phyloP scores from a whole-genome alignment of 2,888 invertebrate genomes.

The Lucinisca nassula region DNA sequence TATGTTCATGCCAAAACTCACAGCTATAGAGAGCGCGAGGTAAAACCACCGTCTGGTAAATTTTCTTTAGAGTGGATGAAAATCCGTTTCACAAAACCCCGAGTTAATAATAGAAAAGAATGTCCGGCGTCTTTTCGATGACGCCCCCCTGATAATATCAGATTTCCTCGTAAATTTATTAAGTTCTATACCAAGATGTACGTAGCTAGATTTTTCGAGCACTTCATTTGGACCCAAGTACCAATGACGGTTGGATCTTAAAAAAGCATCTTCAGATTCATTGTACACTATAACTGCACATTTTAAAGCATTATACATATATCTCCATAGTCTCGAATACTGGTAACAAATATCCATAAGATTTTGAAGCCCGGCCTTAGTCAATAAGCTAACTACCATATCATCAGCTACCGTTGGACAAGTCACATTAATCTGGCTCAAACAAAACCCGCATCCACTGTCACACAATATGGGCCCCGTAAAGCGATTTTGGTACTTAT shows the following conservation, averaged over 20 bases:
- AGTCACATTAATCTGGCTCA: neutral
- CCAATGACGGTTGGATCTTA: neutral
- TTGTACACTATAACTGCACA: neutral
- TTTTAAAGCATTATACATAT: neutral
- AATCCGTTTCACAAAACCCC: too few species aligned
- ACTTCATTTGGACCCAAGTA: neutral
- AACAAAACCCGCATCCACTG: neutral
- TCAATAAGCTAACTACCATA: neutral
- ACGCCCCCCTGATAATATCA: too few species aligned
- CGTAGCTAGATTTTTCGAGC: neutral
- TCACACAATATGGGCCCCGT: neutral
- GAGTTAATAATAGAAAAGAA: too few species aligned
- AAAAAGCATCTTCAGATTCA: neutral
- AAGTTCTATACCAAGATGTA: too few species aligned
- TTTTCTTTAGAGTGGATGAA: too few species aligned
- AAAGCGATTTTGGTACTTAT: too few species aligned
- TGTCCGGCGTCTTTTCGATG: too few species aligned
- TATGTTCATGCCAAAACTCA: too few species aligned
- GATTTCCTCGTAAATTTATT: too few species aligned
- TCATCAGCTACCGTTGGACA: constrained; percentile 25
- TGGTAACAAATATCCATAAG: neutral
- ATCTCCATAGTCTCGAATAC: neutral
- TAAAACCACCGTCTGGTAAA: too few species aligned
- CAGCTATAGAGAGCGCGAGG: too few species aligned
- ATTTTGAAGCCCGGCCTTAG: neutral